Conservation (phyloP, 2,888 invertebrate genomes). For the Chymomyza amoena region DNA sequence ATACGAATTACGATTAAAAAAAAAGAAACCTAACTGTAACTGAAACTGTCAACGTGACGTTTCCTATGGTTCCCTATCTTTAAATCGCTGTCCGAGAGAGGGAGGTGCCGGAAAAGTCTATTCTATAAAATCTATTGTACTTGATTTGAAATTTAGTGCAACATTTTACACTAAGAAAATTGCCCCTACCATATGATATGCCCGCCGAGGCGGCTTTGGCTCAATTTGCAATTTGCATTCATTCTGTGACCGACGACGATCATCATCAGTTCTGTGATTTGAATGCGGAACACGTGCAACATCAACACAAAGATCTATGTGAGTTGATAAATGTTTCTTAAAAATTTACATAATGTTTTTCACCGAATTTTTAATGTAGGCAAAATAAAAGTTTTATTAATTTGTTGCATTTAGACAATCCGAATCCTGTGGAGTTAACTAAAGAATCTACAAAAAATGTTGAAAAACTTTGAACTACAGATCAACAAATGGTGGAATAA, state of each 20-base stretch:
- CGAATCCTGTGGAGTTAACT: too few relatives aligned
- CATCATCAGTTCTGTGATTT: constrained; percentile 1
- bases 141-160: background rate
- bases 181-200: background rate
- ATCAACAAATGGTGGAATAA: too few relatives aligned
- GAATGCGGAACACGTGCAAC: constrained; percentile 19
- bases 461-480: too few relatives aligned
- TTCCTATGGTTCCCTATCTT: background rate
- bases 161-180: constrained; percentile 3
- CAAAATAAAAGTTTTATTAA: too few relatives aligned
- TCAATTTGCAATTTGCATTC: background rate
- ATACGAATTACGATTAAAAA: background rate
- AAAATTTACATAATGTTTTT: background rate
- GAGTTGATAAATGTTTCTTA: background rate
- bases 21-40: background rate
- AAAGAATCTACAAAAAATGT: too few relatives aligned
- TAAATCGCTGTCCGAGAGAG: background rate
- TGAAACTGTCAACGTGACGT: background rate
- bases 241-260: constrained; percentile 4
- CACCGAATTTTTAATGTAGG: background rate
- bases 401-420: too few relatives aligned
- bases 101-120: background rate
- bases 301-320: background rate
- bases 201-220: background rate
- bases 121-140: background rate